These are phyloP conservation scores for Caranx ignobilis DNA, from an alignment of 2,113 vertebrate genomes.

Conservation along the genomic window DNA sequence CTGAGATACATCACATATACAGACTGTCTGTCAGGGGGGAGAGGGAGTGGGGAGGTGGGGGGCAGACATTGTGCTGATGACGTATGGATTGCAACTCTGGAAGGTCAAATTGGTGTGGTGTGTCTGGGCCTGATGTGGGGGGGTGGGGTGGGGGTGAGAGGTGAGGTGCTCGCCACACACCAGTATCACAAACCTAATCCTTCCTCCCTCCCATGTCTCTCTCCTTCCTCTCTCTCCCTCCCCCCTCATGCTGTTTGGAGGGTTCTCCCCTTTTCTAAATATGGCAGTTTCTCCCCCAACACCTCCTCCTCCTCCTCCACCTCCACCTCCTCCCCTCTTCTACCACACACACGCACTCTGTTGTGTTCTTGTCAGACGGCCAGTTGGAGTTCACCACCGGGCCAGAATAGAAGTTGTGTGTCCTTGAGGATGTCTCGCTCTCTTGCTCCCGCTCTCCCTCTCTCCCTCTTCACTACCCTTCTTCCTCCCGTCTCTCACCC, in stretches of 20 bases:
- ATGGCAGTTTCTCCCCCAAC: constrained; percentile 40
- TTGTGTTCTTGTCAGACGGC: constrained; percentile 52
- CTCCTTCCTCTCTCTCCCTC: neutral
- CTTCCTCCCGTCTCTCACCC: constrained; percentile 9
- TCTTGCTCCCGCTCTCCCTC: neutral
- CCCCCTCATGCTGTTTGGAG: neutral
- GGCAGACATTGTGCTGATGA: constrained; percentile 46
- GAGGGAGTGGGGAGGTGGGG: constrained; percentile 21
- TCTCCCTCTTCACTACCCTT: neutral
- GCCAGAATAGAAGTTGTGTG: constrained; percentile 69
- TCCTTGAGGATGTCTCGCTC: constrained; percentile 47
- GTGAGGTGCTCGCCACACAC: constrained; percentile 26
- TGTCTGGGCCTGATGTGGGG: constrained; percentile 26
- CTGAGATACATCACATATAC: neutral
- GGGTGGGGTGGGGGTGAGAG: neutral
- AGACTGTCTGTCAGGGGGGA: neutral
- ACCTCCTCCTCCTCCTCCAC: neutral
- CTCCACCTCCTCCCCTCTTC: neutral
- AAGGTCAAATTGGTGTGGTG: constrained; percentile 27
- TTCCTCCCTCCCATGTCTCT: neutral
- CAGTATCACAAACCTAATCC: neutral
- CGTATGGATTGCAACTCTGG: constrained; percentile 54
- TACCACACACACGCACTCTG: constrained; percentile 5
- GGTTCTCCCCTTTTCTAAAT: constrained; percentile 54
- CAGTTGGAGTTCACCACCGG: constrained; percentile 54